phyloP scores from a whole-genome alignment of 2,113 vertebrate species.

The Notarius lentiginosus region DNA sequence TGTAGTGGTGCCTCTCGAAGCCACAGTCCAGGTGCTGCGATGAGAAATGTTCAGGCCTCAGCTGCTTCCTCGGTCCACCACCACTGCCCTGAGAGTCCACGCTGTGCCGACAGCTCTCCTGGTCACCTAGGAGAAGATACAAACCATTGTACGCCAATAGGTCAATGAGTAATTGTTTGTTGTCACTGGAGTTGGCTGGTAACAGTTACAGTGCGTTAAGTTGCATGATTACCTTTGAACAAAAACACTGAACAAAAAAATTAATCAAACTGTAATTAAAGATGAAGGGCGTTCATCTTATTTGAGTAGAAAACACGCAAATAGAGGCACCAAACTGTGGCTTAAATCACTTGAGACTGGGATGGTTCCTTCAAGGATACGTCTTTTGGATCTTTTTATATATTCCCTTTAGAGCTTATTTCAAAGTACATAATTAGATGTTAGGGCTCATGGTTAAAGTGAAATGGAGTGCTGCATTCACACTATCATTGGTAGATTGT shows the following conservation, averaged over 20 bases:
- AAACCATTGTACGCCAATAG: neutral
- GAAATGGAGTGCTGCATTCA: neutral
- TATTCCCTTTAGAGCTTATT: neutral
- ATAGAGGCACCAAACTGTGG: neutral
- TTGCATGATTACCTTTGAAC: neutral
- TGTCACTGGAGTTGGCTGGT: neutral
- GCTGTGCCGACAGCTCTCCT: conserved; percentile 86
- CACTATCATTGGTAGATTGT: neutral
- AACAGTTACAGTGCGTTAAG: neutral
- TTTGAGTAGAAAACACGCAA: neutral
- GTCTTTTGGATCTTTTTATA: neutral
- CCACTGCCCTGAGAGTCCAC: conserved; percentile 84
- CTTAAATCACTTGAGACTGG: neutral
- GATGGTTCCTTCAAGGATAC: neutral
- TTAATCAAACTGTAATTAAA: neutral
- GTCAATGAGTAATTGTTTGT: neutral
- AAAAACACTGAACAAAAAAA: neutral
- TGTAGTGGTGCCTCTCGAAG: conserved; percentile 83
- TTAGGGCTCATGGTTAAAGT: neutral
- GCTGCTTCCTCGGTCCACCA: conserved; percentile 78
- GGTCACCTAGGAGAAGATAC: conserved; percentile 74
- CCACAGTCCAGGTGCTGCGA: conserved; percentile 82
- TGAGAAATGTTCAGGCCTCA: conserved; percentile 79
- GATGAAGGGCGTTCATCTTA: neutral
- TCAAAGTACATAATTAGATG: neutral